Evolutionary conservation across 1,140 invertebrate genomes (phyloP).

Genomic region (Riptortus pedestris): DNA sequence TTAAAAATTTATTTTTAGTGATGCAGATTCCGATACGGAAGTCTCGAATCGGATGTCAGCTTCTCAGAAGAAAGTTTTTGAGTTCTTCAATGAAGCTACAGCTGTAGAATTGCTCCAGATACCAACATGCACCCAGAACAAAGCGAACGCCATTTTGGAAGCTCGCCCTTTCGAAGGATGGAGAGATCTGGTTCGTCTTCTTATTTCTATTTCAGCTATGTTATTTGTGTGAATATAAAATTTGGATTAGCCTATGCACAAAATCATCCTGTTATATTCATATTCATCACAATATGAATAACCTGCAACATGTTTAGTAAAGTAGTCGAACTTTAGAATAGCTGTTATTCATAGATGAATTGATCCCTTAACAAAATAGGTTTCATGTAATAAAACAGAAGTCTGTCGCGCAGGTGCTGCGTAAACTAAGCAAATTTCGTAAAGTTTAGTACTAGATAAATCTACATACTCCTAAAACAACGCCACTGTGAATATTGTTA

Average conservation of each 20-base stretch:
- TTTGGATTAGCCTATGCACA: too few species aligned
- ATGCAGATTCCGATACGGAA: slow-evolving; percentile 64
- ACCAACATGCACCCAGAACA: slow-evolving; percentile 59
- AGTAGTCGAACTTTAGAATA: background rate
- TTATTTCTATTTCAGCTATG: background rate
- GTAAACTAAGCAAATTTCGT: too few species aligned
- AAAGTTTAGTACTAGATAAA: too few species aligned
- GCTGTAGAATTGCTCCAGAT: slow-evolving; percentile 54
- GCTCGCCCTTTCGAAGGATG: slow-evolving; percentile 58
- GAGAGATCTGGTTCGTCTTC: slow-evolving; percentile 50
- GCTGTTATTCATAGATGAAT: too few species aligned
- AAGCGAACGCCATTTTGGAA: slow-evolving; percentile 54
- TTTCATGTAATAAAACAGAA: too few species aligned
- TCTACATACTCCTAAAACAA: too few species aligned
- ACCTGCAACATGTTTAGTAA: background rate
- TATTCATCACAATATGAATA: too few species aligned
- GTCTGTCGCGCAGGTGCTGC: too few species aligned
- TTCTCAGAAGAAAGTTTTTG: slow-evolving; percentile 60
- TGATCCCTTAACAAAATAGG: too few species aligned
- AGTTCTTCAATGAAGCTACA: slow-evolving; percentile 60
- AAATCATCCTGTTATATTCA: too few species aligned
- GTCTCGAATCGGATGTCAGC: slow-evolving; percentile 53
- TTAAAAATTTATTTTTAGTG: slow-evolving; percentile 36
- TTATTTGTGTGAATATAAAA: too few species aligned
- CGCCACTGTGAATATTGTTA: too few species aligned